These are phyloP conservation scores for Aphodius granarius DNA, from an alignment of 2,888 invertebrate genomes.

Conservation along the genomic window DNA sequence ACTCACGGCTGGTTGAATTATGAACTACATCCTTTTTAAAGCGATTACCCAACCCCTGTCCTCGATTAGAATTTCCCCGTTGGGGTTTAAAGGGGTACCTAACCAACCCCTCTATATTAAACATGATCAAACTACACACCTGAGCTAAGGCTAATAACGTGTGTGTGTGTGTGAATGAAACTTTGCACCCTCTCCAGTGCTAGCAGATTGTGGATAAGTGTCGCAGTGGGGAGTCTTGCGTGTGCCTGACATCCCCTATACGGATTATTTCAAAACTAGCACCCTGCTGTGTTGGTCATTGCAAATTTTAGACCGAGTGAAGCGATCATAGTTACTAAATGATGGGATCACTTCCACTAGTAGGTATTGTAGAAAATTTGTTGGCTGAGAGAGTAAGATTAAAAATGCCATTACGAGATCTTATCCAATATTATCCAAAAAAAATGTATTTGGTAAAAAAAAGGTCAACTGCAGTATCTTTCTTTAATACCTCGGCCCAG, in stretches of 20 bases:
- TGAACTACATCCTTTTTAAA: not conserved
- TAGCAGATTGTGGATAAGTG: not conserved
- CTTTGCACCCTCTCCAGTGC: not conserved
- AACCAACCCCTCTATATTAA: not conserved
- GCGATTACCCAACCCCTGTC: not conserved
- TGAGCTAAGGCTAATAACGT: not conserved
- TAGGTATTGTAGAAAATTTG: no score
- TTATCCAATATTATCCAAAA: no score
- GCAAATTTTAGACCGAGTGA: not conserved
- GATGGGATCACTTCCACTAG: no score
- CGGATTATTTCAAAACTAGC: not conserved
- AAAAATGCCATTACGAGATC: no score
- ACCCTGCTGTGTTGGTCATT: not conserved
- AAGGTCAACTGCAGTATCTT: no score
- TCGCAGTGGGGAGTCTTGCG: not conserved
- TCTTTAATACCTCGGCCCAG: no score
- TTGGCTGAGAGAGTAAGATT: no score
- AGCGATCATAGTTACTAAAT: no score
- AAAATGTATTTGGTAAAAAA: no score
- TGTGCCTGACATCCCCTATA: not conserved
- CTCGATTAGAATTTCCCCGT: not conserved
- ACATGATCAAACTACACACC: not conserved
- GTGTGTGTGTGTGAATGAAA: not conserved
- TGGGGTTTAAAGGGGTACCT: not conserved
- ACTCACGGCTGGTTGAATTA: not conserved